Evolutionary conservation across 2,797 vertebrate species (phyloP), one percentile per base, ranked within the genome.

Genomic region (Naso thynnoides): DNA sequence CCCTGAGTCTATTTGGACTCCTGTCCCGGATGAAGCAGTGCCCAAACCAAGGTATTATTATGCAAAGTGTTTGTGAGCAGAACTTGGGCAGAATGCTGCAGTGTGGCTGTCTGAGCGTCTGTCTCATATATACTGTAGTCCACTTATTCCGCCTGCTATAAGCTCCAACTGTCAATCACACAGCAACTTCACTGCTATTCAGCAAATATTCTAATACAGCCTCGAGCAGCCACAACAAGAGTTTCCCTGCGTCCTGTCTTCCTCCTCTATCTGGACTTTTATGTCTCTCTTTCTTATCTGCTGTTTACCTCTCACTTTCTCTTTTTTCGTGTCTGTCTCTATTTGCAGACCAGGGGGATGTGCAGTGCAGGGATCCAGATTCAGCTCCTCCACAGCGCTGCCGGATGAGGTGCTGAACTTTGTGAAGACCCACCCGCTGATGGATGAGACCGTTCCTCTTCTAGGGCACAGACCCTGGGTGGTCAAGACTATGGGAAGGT

Each of bases 321-420:
- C 10, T 52, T 45, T 49, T 26, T 45, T 65, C 76, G 5, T 57
- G 21, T 48, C n/a, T 59, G 6, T 42, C 27, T 76, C 16, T 44
- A 33, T 72, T 44, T 86, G 23, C 77, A 99, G 98, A 89, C 98
- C 98, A 0, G 98, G 98, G 4, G 95, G 96, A 83, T 99, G 98
- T n/a, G 95, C 96, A 0, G 91, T 95, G 10, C 95, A 96, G 1
- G 96, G 96, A 73, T 96, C 95, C 79, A 95, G 93, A 83, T 98
- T 97, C 89, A 98, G 97, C 58, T 94, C 97, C 41, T 98, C 97
- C n/a, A 99, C 94, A 73, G 89, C 95, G 4, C 94, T 99, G 67
- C 98, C 98, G 0, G 98, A 99, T 1, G 98, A 99, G 86, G 96
- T 98, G 88, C 93, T 99, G 85, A 97, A 94, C 89, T 99, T 99